phyloP scores from a whole-genome alignment of 2,113 vertebrate species.

The Coreoperca whiteheadi region DNA sequence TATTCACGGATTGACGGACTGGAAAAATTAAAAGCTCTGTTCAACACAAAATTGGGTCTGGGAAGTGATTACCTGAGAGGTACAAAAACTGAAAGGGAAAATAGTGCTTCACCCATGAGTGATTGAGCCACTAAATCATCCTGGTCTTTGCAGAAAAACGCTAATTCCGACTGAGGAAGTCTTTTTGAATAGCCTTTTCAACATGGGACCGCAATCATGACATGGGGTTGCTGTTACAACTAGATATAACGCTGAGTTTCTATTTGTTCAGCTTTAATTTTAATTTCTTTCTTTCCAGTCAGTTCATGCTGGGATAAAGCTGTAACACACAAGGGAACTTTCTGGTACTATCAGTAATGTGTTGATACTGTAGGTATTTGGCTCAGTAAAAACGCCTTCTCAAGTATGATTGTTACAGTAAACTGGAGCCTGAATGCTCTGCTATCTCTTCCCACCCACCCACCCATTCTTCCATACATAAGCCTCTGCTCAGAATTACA shows the following conservation, averaged over 20 bases:
- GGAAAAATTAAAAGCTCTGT: not conserved
- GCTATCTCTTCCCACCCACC: conserved; percentile 22
- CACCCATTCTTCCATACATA: conserved; percentile 25
- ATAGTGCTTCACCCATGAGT: not conserved
- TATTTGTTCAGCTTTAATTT: not conserved
- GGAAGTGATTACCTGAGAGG: not conserved
- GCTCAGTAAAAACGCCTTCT: conserved; percentile 29
- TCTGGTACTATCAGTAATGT: not conserved
- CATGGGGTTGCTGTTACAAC: not conserved
- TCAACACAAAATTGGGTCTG: not conserved
- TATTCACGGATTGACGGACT: not conserved
- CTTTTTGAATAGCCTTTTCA: not conserved
- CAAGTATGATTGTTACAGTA: conserved; percentile 18
- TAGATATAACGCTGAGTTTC: not conserved
- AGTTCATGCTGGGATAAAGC: not conserved
- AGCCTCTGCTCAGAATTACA: conserved; percentile 34
- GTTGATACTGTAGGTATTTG: conserved; percentile 38
- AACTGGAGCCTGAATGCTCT: conserved; percentile 20
- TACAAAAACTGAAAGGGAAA: not conserved
- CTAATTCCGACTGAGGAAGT: not conserved
- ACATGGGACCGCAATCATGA: not conserved
- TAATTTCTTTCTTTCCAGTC: not conserved
- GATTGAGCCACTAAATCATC: not conserved
- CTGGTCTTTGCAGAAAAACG: not conserved
- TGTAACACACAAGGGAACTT: not conserved